phyloP scores from a whole-genome alignment of 30 jellyfish, hydroid and myxozoan genomes.

The Aurelia aurita region DNA sequence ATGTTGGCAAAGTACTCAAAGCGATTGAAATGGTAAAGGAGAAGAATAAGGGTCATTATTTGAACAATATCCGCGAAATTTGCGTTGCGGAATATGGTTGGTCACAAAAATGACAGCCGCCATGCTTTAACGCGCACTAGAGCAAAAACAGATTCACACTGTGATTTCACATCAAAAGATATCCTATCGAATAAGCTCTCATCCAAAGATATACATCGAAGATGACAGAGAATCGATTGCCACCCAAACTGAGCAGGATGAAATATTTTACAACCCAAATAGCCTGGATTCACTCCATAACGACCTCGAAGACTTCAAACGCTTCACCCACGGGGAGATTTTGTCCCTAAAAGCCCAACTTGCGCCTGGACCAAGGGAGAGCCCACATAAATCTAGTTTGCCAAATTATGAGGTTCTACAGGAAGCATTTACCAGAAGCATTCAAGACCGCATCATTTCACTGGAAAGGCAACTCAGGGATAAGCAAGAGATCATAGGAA shows the following conservation, averaged over 20 bases:
- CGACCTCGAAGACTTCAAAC: conserved; percentile 51
- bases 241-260: conserved; percentile 52
- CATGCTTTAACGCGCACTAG: neutral
- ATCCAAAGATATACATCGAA: conserved; percentile 23
- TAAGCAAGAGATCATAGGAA: neutral
- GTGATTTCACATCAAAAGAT: conserved; percentile 40
- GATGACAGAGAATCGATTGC: conserved; percentile 21
- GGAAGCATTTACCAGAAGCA: too few relatives aligned
- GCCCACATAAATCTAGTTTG: too few relatives aligned
- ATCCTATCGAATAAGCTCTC: conserved; percentile 53
- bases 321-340: conserved; percentile 20
- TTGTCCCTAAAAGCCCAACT: neutral
- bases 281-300: conserved; percentile 38
- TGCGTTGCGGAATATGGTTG: conserved; percentile 36
- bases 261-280: conserved; percentile 16
- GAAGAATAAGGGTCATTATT: conserved; percentile 30
- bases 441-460: too few relatives aligned
- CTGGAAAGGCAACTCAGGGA: too few relatives aligned
- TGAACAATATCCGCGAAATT: conserved; percentile 11
- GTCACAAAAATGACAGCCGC: conserved; percentile 25
- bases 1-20: conserved; percentile 28
- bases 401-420: too few relatives aligned
- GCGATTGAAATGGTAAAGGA: conserved; percentile 26
- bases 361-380: too few relatives aligned
- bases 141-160: conserved; percentile 19